Percentiles rank a stretch among this genome's conserved stretches.
These are phyloP conservation scores for Pedicia rivosa DNA, from an alignment of 2,888 invertebrate species.

Conservation along the genomic window DNA sequence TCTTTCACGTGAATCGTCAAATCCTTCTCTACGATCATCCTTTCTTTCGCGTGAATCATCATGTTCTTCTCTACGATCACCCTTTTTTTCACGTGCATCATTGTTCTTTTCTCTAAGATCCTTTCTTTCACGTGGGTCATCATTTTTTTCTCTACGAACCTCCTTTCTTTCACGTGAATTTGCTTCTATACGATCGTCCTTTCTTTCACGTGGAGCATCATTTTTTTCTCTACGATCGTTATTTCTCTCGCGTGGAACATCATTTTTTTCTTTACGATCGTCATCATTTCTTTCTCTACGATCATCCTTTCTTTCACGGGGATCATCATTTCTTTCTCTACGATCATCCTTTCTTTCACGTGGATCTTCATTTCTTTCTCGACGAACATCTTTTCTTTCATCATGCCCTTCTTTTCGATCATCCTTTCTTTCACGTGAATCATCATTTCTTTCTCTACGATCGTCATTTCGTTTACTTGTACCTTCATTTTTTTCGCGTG, in stretches of 20 bases:
- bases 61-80: not conserved
- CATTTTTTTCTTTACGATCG: not conserved
- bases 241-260: not conserved
- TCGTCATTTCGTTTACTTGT: not conserved
- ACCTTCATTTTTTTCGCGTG: not conserved
- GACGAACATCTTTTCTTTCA: not conserved
- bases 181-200: constrained; percentile 14
- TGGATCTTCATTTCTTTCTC: not conserved
- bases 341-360: not conserved
- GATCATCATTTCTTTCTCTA: too few species aligned
- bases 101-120: not conserved
- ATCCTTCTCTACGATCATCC: not conserved
- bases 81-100: constrained; percentile 3
- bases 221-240: not conserved
- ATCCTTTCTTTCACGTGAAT: not conserved
- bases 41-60: not conserved
- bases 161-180: not conserved
- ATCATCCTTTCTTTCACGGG: constrained; percentile 1
- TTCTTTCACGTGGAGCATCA: not conserved
- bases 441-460: not conserved
- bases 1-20: too few species aligned
- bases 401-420: not conserved
- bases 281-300: not conserved
- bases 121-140: not conserved
- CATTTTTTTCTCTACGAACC: not conserved